Conservation (phyloP, 2,797 vertebrate species). For the Decapterus maruadsi region DNA sequence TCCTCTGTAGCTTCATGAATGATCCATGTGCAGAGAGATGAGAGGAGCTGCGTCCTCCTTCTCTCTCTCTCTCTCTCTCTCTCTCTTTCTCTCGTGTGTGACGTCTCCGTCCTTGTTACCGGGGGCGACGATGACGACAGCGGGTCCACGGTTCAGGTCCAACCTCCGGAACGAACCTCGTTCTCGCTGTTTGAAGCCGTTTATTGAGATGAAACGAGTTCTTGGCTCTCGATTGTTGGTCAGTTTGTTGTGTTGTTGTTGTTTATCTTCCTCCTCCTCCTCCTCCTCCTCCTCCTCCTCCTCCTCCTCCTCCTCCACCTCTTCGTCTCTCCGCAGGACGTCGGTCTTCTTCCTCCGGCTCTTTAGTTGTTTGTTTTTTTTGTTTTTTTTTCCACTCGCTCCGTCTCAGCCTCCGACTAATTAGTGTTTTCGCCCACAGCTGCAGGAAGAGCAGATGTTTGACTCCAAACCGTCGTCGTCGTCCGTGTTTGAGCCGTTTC, state of each 20-base stretch:
- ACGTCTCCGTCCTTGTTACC: too few relatives aligned
- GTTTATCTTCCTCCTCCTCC: too few relatives aligned
- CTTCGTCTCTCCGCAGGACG: neutral
- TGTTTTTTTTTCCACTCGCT: neutral
- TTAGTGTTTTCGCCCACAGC: constrained; percentile 41
- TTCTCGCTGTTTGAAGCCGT: neutral
- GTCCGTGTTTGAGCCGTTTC: neutral
- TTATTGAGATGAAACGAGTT: neutral
- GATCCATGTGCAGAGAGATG: constrained; percentile 63
- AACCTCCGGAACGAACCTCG: neutral
- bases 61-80: neutral
- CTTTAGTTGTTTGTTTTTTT: neutral
- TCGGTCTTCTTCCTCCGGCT: constrained; percentile 4
- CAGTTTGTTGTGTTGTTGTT: neutral
- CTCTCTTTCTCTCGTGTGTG: neutral
- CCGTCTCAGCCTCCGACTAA: constrained; percentile 19
- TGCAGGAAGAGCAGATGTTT: constrained; percentile 42
- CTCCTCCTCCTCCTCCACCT: neutral
- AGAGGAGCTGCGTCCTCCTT: neutral
- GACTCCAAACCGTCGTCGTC: neutral
- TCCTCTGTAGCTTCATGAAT: constrained; percentile 61
- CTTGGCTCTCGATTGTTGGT: neutral
- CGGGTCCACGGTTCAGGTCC: constrained; percentile 3
- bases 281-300: too few relatives aligned
- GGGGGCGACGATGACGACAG: too few relatives aligned